phyloP scores from a whole-genome alignment of 2,113 vertebrate genomes.

The Propithecus coquereli region DNA sequence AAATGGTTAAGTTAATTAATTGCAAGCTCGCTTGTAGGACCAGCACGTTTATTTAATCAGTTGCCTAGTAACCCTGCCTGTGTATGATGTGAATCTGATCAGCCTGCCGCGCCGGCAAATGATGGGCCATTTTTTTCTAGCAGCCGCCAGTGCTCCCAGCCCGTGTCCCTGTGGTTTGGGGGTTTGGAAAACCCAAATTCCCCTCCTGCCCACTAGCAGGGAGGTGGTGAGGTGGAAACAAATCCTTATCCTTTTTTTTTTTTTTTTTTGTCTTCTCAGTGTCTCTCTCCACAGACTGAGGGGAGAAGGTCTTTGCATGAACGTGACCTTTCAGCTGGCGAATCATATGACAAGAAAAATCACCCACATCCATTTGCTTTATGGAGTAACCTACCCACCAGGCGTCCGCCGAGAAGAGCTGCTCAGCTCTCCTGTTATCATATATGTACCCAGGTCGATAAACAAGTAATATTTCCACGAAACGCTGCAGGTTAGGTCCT shows the following conservation, averaged over 20 bases:
- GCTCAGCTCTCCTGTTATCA: not conserved
- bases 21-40: conserved; percentile 85
- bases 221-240: not conserved
- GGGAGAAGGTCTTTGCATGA: conserved; percentile 64
- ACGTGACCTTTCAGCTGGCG: conserved; percentile 74
- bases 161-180: conserved; percentile 43
- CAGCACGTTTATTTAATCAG: conserved; percentile 88
- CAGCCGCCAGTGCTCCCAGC: conserved; percentile 46
- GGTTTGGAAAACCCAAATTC: conserved; percentile 42
- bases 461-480: conserved; percentile 32
- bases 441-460: not conserved
- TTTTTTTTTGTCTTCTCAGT: not conserved
- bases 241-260: not conserved
- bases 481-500: not conserved
- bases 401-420: not conserved
- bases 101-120: conserved; percentile 74
- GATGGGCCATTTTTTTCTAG: conserved; percentile 76
- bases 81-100: conserved; percentile 83
- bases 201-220: conserved; percentile 47
- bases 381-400: conserved; percentile 63
- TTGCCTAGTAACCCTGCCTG: conserved; percentile 88
- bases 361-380: conserved; percentile 60
- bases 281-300: conserved; percentile 43
- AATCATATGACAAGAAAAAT: conserved; percentile 75
- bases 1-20: conserved; percentile 89